Conservation (phyloP, 2,888 invertebrate genomes). For the Limnephilus marmoratus region DNA sequence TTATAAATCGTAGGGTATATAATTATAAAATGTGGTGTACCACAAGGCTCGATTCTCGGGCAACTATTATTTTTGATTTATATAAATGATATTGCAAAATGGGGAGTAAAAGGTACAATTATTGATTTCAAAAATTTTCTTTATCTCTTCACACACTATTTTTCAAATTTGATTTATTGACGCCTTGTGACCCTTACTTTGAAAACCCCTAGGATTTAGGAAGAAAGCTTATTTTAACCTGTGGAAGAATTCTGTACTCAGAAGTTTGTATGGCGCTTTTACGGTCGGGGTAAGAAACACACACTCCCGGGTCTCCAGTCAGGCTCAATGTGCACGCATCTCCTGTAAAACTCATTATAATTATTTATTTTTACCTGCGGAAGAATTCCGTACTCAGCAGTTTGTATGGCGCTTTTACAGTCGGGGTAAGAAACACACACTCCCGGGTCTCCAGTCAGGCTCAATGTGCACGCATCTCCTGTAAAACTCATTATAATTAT, state of each 20-base stretch:
- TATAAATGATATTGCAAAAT: no score
- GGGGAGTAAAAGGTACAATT: no score
- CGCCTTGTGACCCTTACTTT: no score
- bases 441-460: neutral
- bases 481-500: neutral
- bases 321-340: neutral
- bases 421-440: neutral
- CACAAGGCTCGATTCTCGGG: no score
- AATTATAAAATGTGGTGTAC: no score
- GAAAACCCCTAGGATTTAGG: no score
- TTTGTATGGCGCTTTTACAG: neutral
- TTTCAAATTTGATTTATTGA: no score
- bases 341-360: neutral
- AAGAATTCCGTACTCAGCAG: neutral
- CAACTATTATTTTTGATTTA: no score
- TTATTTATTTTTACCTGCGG: neutral
- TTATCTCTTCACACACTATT: no score
- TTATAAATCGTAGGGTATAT: no score
- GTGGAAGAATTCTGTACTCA: neutral
- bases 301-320: neutral
- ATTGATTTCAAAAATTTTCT: no score
- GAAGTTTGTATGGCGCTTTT: neutral
- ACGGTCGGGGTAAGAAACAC: neutral
- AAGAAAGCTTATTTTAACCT: neutral
- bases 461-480: neutral